Base-by-base conservation (phyloP, 2,797 vertebrate genomes). In the Gobionotothen gibberifrons region DNA sequence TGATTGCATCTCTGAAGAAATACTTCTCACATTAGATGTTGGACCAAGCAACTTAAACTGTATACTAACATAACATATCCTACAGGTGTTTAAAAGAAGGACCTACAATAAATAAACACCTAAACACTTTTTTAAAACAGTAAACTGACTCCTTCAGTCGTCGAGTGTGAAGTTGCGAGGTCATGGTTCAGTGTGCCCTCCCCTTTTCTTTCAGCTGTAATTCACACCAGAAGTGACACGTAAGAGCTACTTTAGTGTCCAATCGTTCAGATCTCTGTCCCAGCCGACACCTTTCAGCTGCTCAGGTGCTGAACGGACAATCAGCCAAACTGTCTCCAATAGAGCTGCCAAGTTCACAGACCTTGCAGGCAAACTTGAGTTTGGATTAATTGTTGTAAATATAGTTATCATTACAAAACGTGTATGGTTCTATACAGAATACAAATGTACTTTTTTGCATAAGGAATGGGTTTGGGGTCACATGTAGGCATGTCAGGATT, bases 1-100 rank as follows among this genome's bases (percentile, higher is more conserved):
- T 49, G 26, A 36, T 48, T 2, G 9, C 32, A 9, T 57, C 29
- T 63, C 11, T 32, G 26, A 72, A 36, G 54, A 78, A 76, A 73
- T 21, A 49, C 64, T 67, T 17, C 13, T 76, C 47, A 16, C n/a
- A 29, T 57, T 57, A 77, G 74, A 69, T n/a, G 55, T 21, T 44
- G 56, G 43, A 49, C 36, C 1, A 17, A 49, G 15, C 46, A 65
- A 39, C 12, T 60, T 51, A 57, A 67, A 67, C 11, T 39, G 13
- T 61, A 66, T 15, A 76, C 58, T 36, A 46, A 36, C 7, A 7
- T 36, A 36, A 9, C 6, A 36, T 36, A 7, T 36, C 8, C 32
- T 36, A 36, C 32, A 36, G 32, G 32, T 36, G 32, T 36, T 36
- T 36, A 36, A 36, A 36, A 36, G 32, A 36, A 7, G 32, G 32